Conservation (phyloP, 2,888 invertebrate genomes). For the Arrhopalites spinosus region DNA sequence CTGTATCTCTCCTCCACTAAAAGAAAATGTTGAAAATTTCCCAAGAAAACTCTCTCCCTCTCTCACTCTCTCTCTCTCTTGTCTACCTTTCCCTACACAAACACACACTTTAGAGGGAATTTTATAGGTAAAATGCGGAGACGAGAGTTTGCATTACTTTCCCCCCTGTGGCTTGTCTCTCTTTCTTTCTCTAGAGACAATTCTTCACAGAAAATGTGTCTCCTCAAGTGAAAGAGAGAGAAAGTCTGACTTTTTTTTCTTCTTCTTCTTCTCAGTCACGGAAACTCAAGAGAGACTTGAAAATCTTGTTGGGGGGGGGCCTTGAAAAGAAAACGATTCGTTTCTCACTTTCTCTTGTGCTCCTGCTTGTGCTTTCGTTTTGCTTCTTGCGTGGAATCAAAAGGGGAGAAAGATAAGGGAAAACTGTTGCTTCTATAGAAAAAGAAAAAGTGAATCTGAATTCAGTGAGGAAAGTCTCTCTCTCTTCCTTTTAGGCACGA, state of each 20-base stretch:
- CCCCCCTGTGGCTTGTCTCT: background rate
- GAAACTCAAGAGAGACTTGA: background rate
- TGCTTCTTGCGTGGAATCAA: too few species aligned
- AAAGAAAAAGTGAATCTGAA: background rate
- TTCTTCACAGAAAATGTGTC: too few species aligned
- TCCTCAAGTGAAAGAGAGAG: too few species aligned
- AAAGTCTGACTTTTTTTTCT: too few species aligned
- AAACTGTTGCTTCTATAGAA: conserved; percentile 9
- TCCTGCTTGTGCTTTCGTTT: too few species aligned
- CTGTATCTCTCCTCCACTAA: too few species aligned
- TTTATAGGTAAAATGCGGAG: too few species aligned
- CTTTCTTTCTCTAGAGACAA: background rate
- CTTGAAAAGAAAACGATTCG: background rate
- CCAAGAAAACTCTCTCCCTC: background rate
- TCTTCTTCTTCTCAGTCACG: background rate
- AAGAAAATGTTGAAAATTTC: background rate
- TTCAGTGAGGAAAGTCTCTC: too few species aligned
- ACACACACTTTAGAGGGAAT: background rate
- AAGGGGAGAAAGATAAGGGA: background rate
- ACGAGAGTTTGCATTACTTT: too few species aligned
- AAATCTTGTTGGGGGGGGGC: background rate
- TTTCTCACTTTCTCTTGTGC: background rate
- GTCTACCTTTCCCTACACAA: background rate
- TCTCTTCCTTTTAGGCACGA: too few species aligned
- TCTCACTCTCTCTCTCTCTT: background rate